These are phyloP conservation scores for Phenganax subtilis DNA, from an alignment of 92 coral and sea anemone genomes.

Conservation along the genomic window DNA sequence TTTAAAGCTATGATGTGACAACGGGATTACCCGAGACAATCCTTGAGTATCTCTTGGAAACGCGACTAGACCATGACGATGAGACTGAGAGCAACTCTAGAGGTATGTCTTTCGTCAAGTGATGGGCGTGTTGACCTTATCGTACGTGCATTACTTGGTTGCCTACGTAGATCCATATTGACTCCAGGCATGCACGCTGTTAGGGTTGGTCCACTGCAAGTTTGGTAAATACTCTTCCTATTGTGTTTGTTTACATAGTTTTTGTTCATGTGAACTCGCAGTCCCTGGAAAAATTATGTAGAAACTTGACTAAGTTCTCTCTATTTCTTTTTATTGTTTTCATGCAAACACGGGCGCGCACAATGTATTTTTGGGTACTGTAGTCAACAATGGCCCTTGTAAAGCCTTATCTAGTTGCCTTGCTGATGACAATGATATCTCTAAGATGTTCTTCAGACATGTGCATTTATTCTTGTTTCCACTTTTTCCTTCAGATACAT, in stretches of 20 bases:
- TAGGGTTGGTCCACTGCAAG: background rate
- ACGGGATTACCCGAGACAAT: conserved; percentile 83
- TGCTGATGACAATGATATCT: too few relatives aligned
- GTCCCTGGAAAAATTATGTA: too few relatives aligned
- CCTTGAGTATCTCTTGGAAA: conserved; percentile 79
- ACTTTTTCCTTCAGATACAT: conserved; percentile 44
- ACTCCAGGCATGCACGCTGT: background rate
- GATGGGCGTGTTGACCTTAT: background rate
- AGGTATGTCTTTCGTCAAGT: background rate
- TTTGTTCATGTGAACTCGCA: too few relatives aligned
- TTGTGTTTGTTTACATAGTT: too few relatives aligned
- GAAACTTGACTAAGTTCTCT: too few relatives aligned
- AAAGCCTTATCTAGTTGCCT: too few relatives aligned
- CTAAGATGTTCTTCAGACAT: too few relatives aligned
- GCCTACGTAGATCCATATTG: background rate
- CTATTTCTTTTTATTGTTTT: too few relatives aligned
- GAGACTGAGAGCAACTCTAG: conserved; percentile 47
- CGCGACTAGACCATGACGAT: conserved; percentile 57
- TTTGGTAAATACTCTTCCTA: background rate
- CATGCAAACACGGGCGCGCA: too few relatives aligned
- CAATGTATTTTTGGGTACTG: too few relatives aligned
- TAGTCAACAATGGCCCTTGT: too few relatives aligned
- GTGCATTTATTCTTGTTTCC: too few relatives aligned
- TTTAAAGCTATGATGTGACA: conserved; percentile 71
- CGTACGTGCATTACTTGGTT: background rate